Percentiles rank a stretch among this genome's conserved stretches.
Evolutionary conservation across 2,888 invertebrate species (phyloP).

Genomic region (Tinea trinotella): DNA sequence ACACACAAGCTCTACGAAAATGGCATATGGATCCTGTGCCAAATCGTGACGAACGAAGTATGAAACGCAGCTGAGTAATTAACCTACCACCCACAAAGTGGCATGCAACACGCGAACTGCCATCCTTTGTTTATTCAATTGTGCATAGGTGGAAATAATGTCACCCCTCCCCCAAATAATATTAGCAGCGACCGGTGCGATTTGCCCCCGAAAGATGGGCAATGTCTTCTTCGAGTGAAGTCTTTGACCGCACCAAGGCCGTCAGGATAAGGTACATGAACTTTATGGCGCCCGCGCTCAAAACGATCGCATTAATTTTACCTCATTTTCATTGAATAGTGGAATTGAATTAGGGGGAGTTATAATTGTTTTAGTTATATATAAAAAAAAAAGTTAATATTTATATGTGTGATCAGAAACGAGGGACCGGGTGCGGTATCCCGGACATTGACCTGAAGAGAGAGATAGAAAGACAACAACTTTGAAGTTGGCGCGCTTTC

Average conservation of each 20-base stretch:
- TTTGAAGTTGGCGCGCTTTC: conserved; percentile 58
- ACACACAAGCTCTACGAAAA: no score
- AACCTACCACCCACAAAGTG: conserved; percentile 41
- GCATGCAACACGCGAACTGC: conserved; percentile 52
- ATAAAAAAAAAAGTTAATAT: conserved; percentile 17
- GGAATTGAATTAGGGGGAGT: not conserved
- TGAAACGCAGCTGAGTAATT: not conserved
- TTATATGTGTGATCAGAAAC: not conserved
- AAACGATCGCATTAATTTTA: conserved; percentile 7
- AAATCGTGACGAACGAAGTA: conserved; percentile 2
- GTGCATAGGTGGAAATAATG: conserved; percentile 53
- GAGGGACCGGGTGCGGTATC: conserved; percentile 49
- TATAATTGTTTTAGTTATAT: conserved; percentile 12
- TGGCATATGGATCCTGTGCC: conserved; percentile 1
- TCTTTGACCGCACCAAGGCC: conserved; percentile 63
- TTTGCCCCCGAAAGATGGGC: conserved; percentile 39
- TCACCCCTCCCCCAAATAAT: not conserved
- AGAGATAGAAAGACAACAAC: conserved; percentile 67
- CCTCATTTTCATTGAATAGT: conserved; percentile 2
- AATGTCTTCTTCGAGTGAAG: conserved; percentile 48
- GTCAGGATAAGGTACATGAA: conserved; percentile 52
- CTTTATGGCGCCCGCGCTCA: conserved; percentile 33
- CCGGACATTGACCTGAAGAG: conserved; percentile 60
- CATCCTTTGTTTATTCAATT: conserved; percentile 58
- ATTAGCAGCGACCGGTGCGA: not conserved